Evolutionary conservation across 1,140 invertebrate genomes (phyloP), one percentile per base, ranked within the genome.

Genomic region (Reticulitermes speratus): DNA sequence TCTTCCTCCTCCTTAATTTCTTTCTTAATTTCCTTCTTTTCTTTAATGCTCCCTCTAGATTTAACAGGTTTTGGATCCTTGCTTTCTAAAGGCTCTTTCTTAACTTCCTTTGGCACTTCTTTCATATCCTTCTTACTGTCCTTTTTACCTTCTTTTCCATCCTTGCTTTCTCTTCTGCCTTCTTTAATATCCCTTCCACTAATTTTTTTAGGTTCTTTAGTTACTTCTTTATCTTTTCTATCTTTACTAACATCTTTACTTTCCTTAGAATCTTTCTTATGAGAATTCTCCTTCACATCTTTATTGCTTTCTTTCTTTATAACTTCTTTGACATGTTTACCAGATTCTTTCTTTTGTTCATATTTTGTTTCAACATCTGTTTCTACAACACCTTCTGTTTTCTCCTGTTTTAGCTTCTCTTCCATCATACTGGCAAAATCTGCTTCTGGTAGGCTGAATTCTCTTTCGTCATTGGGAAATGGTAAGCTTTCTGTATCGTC

Each of bases 401-500:
- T 75, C 6, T 75, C 44, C 87, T 93, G 94, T 87, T 93, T 85
- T n/a, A 69, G 85, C 83, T 87, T 86, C 52, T 88, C 88, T 84
- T 88, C 88, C 75, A 94, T 92, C 19, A 93, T 89, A n/a, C 91
- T 90, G 5, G 92, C 92, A 89, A 94, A 96, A 82, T 96, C 95
- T 84, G 90, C 90, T 86, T 95, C 94, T 1, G 95, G 94, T 75
- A 96, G 90, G 86, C 89, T 90, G 90, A 96, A 97, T 81, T 96
- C 94, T 55, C 90, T 91, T 89, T 95, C 94, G 55, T 94, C 93
- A 90, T 95, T 95, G 0, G 96, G 96, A 91, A 97, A 96, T 30
- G 95, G 95, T 87, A 96, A 91, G 83, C 94, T 94, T 91, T 97
- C 96, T 88, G 94, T 96, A 88, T 97, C 96, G 91, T 96, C 95